Base-by-base conservation (phyloP, 2,797 vertebrate genomes). In the Aphelocoma californica region DNA sequence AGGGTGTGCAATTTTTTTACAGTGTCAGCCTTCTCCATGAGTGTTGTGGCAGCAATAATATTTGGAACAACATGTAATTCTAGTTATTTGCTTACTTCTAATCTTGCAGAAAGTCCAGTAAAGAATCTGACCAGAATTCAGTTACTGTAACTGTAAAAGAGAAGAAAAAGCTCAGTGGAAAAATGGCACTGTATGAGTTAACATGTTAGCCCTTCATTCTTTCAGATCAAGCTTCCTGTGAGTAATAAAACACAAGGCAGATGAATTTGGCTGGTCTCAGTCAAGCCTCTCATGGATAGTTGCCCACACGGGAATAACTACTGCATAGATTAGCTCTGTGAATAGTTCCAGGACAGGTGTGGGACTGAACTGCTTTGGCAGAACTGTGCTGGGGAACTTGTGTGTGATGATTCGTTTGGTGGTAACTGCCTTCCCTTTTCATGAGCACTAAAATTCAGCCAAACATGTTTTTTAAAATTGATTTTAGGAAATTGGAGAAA, bases 271-370 rank as follows among this genome's bases (percentile, higher is more conserved):
- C 93, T 95, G 62, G 70, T 94, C 62, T 94, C 70, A 93, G 87
- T 94, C 82, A 90, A 95, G 85, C 73, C 48, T 90, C 85, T 93
- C 66, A 81, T 95, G 85, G 88, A 83, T 86, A 92, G 90, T 67
- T 95, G 87, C 89, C 91, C 85, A 77, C 83, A 88, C 0, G 71
- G 92, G 90, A 93, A 93, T 94, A 95, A 92, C 75, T 86, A 77
- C 75, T 0, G 53, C 72, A 90, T 90, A 95, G 82, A 93, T 93
- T 81, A 93, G 85, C 82, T 91, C 62, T 90, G 77, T 88, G 92
- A 96, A 94, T 92, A 80, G 81, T 86, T 92, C 66, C 73, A 92
- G 66, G 86, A 92, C 92, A 94, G 91, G 82, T 94, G 91, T 93
- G 73, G 48, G 56, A n/a, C 89, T 94, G 91, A 93, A 36, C 86